Conservation (phyloP, 1,140 invertebrate genomes). For the Thereuonema tuberculata region DNA sequence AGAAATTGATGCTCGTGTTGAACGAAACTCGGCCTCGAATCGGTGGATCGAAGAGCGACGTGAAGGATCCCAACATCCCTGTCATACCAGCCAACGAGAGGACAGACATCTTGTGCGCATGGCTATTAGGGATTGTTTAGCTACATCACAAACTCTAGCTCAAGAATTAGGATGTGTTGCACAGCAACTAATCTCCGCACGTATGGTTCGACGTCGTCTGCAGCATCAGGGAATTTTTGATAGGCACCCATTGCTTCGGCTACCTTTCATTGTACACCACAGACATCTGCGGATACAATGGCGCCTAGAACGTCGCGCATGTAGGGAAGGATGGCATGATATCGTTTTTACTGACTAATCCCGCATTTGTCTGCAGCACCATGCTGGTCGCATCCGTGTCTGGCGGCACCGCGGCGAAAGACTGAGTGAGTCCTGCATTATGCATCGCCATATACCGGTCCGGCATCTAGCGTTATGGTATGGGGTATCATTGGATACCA, state of each 20-base stretch:
- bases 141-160: neutral
- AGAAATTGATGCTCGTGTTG: too few relatives aligned
- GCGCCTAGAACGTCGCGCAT: neutral
- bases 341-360: neutral
- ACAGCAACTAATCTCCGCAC: neutral
- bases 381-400: neutral
- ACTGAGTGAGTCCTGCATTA: neutral
- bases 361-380: neutral
- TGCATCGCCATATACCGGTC: neutral
- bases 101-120: neutral
- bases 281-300: neutral
- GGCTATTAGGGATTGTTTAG: neutral
- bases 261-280: neutral
- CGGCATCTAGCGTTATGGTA: neutral
- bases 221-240: neutral
- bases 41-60: too few relatives aligned
- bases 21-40: too few relatives aligned
- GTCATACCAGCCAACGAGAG: too few relatives aligned
- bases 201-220: neutral
- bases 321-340: neutral
- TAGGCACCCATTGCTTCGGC: neutral
- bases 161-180: too few relatives aligned
- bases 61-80: too few relatives aligned
- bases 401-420: neutral
- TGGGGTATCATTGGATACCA: neutral